phyloP scores from a whole-genome alignment of 2,113 vertebrate genomes.

The Mesembrinibis cayennensis region DNA sequence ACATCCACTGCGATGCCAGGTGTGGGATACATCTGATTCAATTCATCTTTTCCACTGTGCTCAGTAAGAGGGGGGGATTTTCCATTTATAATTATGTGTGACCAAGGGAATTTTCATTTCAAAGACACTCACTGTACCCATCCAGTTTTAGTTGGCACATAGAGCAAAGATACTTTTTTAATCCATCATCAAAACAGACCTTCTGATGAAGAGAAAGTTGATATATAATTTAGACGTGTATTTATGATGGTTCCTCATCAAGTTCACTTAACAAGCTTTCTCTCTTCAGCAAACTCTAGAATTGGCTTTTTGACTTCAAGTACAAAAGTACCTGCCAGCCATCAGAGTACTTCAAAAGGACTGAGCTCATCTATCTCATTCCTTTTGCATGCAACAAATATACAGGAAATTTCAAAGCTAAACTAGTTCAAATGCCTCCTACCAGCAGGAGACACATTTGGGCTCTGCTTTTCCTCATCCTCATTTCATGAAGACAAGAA shows the following conservation, averaged over 20 bases:
- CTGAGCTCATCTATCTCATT: neutral
- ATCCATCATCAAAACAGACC: neutral
- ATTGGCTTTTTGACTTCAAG: neutral
- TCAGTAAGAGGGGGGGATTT: neutral
- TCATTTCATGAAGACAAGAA: neutral
- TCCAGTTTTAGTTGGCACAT: neutral
- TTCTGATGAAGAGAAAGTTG: neutral
- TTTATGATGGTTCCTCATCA: neutral
- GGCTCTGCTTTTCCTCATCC: neutral
- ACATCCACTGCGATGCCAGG: accelerated
- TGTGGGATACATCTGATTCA: neutral
- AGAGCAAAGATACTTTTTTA: neutral
- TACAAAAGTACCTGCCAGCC: neutral
- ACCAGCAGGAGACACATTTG: neutral
- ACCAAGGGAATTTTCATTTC: constrained; percentile 25
- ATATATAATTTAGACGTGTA: neutral
- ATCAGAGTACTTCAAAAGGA: constrained; percentile 32
- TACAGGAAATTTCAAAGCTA: constrained; percentile 10
- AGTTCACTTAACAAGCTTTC: neutral
- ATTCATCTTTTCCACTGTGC: neutral
- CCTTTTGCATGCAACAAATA: neutral
- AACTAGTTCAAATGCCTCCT: neutral
- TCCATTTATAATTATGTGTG: neutral
- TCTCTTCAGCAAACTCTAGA: neutral
- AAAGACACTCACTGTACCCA: neutral